Conservation (phyloP, 2,113 vertebrate genomes). For the Phrynosoma platyrhinos region DNA sequence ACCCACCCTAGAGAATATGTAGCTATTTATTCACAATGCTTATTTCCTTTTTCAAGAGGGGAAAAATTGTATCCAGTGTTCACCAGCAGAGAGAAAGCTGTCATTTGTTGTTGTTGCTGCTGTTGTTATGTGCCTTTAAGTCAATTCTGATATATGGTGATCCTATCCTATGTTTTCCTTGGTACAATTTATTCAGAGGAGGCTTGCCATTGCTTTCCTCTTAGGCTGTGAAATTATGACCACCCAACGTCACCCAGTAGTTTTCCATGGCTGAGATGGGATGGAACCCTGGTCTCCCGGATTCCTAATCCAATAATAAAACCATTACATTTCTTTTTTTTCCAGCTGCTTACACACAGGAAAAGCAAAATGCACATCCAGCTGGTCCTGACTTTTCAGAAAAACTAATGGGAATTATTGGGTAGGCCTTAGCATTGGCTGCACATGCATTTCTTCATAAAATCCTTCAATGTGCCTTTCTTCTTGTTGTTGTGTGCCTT, state of each 20-base stretch:
- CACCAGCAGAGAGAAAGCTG: not conserved
- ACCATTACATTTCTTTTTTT: not conserved
- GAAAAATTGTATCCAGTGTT: not conserved
- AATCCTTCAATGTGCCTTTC: not conserved
- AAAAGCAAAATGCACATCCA: not conserved
- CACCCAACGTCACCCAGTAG: no score
- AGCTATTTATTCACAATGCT: not conserved
- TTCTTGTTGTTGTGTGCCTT: no score
- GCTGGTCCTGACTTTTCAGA: not conserved
- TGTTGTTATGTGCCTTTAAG: no score
- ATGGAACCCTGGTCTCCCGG: no score
- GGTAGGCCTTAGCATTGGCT: not conserved
- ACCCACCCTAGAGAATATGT: not conserved
- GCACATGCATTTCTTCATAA: not conserved
- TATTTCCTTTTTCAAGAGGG: not conserved
- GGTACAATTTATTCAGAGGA: no score
- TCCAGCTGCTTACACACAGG: not conserved
- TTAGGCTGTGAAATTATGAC: no score
- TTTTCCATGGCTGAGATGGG: no score
- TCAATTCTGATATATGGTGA: no score
- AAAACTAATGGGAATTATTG: not conserved
- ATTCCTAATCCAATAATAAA: no score
- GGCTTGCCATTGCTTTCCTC: no score
- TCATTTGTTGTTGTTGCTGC: no score
- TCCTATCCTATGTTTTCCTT: no score